Base-by-base conservation (phyloP, 2,888 invertebrate species). In the Cerastoderma edule region DNA sequence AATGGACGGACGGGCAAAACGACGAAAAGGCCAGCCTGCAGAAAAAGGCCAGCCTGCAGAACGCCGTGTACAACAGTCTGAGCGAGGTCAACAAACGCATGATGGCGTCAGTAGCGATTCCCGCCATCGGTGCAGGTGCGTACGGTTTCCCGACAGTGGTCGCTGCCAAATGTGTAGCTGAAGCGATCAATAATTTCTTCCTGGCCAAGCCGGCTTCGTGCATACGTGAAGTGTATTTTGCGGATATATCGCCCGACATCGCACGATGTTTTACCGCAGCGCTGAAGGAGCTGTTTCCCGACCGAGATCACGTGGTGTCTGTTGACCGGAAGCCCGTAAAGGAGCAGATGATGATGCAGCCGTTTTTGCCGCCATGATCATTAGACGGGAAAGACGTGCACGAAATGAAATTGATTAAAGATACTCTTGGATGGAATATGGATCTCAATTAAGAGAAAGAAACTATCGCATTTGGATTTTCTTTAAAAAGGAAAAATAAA, bases 61-160 rank as follows among this genome's bases (percentile, higher is more conserved):
- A 67, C 32, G 85, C 85, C 24, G 77, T 89, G 4, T 53, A 60
- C 5, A 77, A 80, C 13, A 77, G 79, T 53, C 48, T 89, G 16
- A 13, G 48, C 6, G 39, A 66, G 1, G 82, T 86, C 16, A 76
- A 72, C 1, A 54, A 63, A 22, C 48, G 72, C 16, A 46, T 64
- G 0, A 54, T 79, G 24, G 56, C 35, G 8, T 85, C 88, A 2
- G 67, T 91, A 39, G 89, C 87, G 22, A 48, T 90, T 27, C 90
- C 91, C 28, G 88, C 88, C 4, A 75, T 91, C 22, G 86, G 90
- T 72, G 79, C 87, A 10, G 90, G 90, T 8, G 80, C 85, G n/a
- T 87, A 83, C 70, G 83, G 80, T 16, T 87, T 85, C 70, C 89
- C 89, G 0, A 16, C 83, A 10, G 53, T 63, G 0, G 24, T 70